Conservation (phyloP, 2,888 invertebrate species). For the Tupiocoris notatus region DNA sequence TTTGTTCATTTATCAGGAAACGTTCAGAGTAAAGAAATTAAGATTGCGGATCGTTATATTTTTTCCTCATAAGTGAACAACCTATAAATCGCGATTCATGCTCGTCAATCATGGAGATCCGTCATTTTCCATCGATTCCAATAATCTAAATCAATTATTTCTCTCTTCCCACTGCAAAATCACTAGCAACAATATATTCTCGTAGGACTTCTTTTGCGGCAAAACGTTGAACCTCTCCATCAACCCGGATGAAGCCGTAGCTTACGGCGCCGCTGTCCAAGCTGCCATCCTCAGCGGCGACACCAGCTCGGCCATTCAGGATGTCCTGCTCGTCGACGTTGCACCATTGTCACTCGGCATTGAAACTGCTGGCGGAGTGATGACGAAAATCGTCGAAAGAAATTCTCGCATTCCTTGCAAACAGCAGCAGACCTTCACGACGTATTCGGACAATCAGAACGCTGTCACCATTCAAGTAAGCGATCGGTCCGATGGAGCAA, state of each 20-base stretch:
- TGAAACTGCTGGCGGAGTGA: conserved; percentile 79
- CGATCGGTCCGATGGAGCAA: too few species aligned
- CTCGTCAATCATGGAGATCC: too few species aligned
- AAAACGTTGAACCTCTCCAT: conserved; percentile 84
- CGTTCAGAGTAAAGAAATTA: too few species aligned
- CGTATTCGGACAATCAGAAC: conserved; percentile 88
- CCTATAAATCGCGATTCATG: too few species aligned
- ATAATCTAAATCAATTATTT: too few species aligned
- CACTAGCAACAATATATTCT: too few species aligned
- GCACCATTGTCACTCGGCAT: conserved; percentile 70
- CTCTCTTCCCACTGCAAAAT: too few species aligned
- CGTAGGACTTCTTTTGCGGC: conserved; percentile 70
- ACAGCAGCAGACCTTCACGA: conserved; percentile 72
- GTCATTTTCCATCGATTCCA: too few species aligned
- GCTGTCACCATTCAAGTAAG: conserved; percentile 76
- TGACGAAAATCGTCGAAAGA: conserved; percentile 64
- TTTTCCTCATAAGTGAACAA: too few species aligned
- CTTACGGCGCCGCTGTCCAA: conserved; percentile 91
- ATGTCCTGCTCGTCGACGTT: conserved; percentile 68
- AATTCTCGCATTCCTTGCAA: conserved; percentile 61
- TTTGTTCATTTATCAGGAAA: too few species aligned
- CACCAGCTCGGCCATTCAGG: conserved; percentile 66
- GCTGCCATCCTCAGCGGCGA: conserved; percentile 81
- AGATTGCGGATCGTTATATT: too few species aligned
- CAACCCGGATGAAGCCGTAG: conserved; percentile 86